A percentile compares a stretch with the other conserved stretches of the same genome.
phyloP scores from a whole-genome alignment of 2,797 vertebrate species.

The Hypotaenidia philippensis region DNA sequence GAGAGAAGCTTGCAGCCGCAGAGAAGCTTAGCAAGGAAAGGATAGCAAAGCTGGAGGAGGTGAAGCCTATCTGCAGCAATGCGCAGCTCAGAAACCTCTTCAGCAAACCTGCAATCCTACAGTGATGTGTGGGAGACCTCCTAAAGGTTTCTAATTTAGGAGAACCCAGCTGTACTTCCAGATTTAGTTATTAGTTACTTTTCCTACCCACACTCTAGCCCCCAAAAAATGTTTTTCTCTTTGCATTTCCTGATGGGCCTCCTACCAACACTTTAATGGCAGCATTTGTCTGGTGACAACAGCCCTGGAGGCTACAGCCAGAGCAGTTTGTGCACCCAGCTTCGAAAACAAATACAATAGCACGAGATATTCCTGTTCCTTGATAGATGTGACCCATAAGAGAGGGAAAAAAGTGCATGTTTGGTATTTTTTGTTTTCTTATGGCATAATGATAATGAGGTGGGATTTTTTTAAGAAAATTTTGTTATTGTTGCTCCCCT shows the following conservation, averaged over 20 bases:
- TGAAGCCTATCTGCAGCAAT: conserved; percentile 22
- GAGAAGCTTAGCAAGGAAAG: conserved; percentile 26
- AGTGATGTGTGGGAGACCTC: conserved; percentile 50
- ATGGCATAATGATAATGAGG: background rate
- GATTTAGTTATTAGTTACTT: conserved; percentile 47
- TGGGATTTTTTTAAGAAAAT: background rate
- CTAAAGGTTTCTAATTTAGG: conserved; percentile 47
- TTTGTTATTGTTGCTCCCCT: background rate
- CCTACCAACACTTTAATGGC: conserved; percentile 31
- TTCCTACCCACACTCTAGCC: background rate
- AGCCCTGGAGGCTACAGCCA: conserved; percentile 31
- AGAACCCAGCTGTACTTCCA: conserved; percentile 36
- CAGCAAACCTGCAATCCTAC: background rate
- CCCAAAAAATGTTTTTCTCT: background rate
- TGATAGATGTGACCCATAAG: background rate
- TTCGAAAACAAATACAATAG: conserved; percentile 20
- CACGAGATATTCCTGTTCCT: background rate
- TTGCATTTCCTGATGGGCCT: conserved; percentile 24
- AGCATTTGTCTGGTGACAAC: conserved; percentile 41
- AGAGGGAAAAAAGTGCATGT: background rate
- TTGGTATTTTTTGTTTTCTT: background rate
- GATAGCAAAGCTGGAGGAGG: conserved; percentile 37
- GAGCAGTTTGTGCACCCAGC: background rate
- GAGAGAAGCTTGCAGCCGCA: background rate
- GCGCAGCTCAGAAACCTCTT: background rate